A percentile compares a stretch with the other conserved stretches of the same genome.
Conservation (phyloP, 2,888 invertebrate genomes). For the Cataglyphis cursor region DNA sequence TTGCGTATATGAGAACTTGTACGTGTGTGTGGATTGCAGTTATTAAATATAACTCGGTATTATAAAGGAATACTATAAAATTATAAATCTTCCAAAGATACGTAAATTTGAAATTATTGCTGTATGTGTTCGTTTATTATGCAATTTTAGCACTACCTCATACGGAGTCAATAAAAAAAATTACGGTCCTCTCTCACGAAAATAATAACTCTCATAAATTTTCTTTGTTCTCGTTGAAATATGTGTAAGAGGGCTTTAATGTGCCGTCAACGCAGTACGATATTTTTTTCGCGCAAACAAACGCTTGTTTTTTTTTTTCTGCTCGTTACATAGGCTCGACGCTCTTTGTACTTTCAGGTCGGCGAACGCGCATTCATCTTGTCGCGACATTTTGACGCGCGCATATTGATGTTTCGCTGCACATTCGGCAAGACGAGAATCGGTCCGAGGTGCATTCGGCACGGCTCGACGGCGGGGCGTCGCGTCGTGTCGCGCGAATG, state of each 20-base stretch:
- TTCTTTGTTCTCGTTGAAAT: not conserved
- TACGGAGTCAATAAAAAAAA: not conserved
- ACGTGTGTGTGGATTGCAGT: not conserved
- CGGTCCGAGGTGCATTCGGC: not conserved
- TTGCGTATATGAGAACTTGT: not conserved
- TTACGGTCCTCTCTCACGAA: not conserved
- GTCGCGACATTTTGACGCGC: constrained; percentile 20
- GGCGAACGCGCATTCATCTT: not conserved
- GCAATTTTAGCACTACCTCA: not conserved
- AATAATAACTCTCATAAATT: not conserved
- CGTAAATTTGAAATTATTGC: not conserved
- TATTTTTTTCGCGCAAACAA: not conserved
- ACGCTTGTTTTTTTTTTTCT: not conserved
- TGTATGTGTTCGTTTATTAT: not conserved
- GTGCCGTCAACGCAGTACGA: not conserved
- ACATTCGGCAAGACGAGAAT: not conserved
- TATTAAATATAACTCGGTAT: constrained; percentile 5
- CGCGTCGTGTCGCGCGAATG: constrained; percentile 58
- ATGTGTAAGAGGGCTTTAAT: not conserved
- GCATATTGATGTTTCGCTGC: constrained; percentile 13
- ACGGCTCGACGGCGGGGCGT: not conserved
- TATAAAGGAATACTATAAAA: not conserved
- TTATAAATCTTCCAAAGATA: constrained; percentile 5
- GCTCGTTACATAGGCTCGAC: not conserved
- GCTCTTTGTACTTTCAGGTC: not conserved